Base-by-base conservation (phyloP, 1,140 invertebrate species). In the Muscidifurax raptorellus region DNA sequence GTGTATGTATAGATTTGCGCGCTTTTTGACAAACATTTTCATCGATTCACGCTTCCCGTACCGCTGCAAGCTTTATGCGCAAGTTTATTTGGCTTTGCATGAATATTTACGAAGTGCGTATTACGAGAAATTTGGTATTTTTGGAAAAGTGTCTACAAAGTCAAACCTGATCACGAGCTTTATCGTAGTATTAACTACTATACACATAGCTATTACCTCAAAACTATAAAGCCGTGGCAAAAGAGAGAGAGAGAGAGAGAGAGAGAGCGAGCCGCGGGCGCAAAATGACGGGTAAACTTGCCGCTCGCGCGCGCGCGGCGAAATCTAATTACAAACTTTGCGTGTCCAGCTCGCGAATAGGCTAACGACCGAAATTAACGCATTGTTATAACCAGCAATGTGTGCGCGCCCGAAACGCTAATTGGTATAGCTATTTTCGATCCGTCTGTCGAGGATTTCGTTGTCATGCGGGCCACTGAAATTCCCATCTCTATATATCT, bases 371-470 rank as follows among this genome's bases (percentile, higher is more conserved):
- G 36, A 75, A 80, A 80, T 80, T 80, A 69, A 69, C 36, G 66
- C 66, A 80, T 80, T 75, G 72, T 75, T 71, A 40, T 40, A 80
- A 80, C 27, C 67, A 25, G 3, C 52, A n/a, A n/a, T n/a, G 52
- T 22, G 5, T 18, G 18, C 5, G 52, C 18, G 25, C 15, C 32
- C 36, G 40, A 13, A 28, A 71, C 40, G 2, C 40, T 80, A 47
- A 80, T 80, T 80, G 13, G 52, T 22, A 36, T 36, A 12, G 22
- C 22, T 67, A 67, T 66, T 69, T 80, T 80, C 30, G 40, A 47
- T 71, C 27, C 32, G 0, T 30, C 9, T 28, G 27, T 18, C 22
- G 36, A 40, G 66, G n/a, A 30, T 10, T 80, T 44, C 22, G n/a
- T 59, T 10, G 30, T 32, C 36, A 80, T 71, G 25, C 36, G 36